Percentiles rank a stretch among this genome's conserved stretches.
These are phyloP conservation scores for Spinus olivaceus DNA, from an alignment of 2,797 vertebrate genomes.

Conservation along the genomic window DNA sequence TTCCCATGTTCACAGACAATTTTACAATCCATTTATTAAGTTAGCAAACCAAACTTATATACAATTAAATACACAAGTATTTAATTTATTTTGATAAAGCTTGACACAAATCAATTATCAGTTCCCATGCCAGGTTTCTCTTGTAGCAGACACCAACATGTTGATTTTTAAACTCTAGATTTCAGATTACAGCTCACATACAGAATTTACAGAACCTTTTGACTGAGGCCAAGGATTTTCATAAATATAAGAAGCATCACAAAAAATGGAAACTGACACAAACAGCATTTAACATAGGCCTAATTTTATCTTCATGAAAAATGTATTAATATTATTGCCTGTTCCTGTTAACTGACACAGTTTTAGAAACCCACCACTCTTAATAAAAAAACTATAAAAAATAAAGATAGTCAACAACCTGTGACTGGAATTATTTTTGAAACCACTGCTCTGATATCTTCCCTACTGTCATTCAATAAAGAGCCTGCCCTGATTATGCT, in stretches of 20 bases:
- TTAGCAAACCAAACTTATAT: not conserved
- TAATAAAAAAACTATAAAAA: not conserved
- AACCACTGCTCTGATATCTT: not conserved
- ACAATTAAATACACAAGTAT: not conserved
- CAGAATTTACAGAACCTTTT: not conserved
- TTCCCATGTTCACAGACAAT: not conserved
- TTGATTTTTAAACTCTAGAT: not conserved
- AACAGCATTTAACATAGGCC: not conserved
- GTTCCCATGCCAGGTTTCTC: not conserved
- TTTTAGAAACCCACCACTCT: not conserved
- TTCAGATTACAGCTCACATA: not conserved
- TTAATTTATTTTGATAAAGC: not conserved
- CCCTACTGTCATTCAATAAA: not conserved
- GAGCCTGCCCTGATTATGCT: not conserved
- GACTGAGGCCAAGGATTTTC: not conserved
- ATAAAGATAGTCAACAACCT: not conserved
- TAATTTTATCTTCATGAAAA: constrained; percentile 18
- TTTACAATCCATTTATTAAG: not conserved
- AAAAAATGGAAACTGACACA: not conserved
- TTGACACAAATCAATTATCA: not conserved
- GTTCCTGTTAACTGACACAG: not conserved
- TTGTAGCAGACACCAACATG: not conserved
- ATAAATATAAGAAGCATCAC: not conserved
- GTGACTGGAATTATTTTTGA: not conserved
- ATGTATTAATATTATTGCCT: constrained; percentile 8